Percentiles rank a stretch among this genome's conserved stretches.
Conservation (phyloP, 2,113 vertebrate species). For the Poicephalus gulielmi region DNA sequence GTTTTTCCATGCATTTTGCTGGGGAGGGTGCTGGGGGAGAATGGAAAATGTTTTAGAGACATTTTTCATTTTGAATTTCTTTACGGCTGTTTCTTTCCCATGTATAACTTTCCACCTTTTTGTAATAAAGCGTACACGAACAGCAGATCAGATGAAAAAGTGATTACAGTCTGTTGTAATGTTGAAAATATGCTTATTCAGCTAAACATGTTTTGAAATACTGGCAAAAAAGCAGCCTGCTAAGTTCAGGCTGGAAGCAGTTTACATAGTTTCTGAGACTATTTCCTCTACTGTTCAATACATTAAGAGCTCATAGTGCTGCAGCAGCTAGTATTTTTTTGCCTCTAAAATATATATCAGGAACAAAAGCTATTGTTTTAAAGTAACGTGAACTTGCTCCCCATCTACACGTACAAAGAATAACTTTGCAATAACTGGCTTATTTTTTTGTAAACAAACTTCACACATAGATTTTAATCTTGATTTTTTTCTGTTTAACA, state of each 20-base stretch:
- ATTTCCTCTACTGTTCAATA: slow-evolving; percentile 1
- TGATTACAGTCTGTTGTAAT: background rate
- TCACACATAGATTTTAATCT: background rate
- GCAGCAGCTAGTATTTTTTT: background rate
- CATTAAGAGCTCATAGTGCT: background rate
- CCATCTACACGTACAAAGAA: background rate
- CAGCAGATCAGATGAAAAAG: slow-evolving; percentile 14
- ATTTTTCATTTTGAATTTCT: background rate
- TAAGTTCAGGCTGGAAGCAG: background rate
- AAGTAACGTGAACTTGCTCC: background rate
- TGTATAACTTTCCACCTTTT: background rate
- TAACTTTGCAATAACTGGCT: background rate
- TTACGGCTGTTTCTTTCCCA: background rate
- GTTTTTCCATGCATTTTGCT: background rate
- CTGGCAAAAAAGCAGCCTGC: background rate
- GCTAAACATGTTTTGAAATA: slow-evolving; percentile 10
- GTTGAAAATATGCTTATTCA: slow-evolving; percentile 14
- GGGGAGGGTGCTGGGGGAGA: background rate
- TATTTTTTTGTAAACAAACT: background rate
- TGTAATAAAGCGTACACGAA: background rate
- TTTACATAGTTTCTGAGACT: slow-evolving; percentile 11
- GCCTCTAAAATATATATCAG: background rate
- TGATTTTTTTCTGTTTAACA: background rate
- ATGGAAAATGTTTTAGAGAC: background rate
- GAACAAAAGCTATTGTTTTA: background rate